Conservation (phyloP, 1,140 invertebrate genomes). For the Capitella teleta region DNA sequence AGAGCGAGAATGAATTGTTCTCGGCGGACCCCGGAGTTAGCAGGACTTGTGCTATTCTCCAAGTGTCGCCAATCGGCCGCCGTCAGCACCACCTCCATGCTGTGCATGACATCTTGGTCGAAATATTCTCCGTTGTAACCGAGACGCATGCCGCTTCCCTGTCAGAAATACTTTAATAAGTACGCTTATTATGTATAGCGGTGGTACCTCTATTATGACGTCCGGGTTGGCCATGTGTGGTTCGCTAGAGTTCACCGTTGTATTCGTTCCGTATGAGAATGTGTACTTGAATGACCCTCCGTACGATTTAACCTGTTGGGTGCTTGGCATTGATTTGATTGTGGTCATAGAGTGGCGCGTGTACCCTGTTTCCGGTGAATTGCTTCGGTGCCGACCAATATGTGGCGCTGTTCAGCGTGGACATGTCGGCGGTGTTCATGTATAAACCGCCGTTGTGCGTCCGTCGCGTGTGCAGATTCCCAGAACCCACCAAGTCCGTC, state of each 20-base stretch:
- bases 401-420: conserved; percentile 42
- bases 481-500: conserved; percentile 23
- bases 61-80: conserved; percentile 40
- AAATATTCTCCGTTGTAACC: conserved; percentile 57
- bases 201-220: conserved; percentile 63
- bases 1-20: conserved; percentile 72
- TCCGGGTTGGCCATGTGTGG: conserved; percentile 53
- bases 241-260: conserved; percentile 69
- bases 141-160: conserved; percentile 49
- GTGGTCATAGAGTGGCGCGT: too few species aligned
- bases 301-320: conserved; percentile 57
- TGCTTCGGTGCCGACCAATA: conserved; percentile 76
- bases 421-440: conserved; percentile 38
- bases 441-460: conserved; percentile 22
- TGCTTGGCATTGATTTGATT: neutral
- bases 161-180: conserved; percentile 10
- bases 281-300: conserved; percentile 66
- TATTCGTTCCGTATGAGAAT: conserved; percentile 63
- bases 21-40: conserved; percentile 52
- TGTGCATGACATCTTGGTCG: conserved; percentile 51
- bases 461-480: conserved; percentile 18
- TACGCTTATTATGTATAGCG: too few species aligned
- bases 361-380: conserved; percentile 47
- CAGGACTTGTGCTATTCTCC: conserved; percentile 27
- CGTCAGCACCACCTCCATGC: conserved; percentile 46